Percentiles rank a stretch among this genome's conserved stretches.
Evolutionary conservation across 2,113 vertebrate genomes (phyloP).

Genomic region (Tursiops truncatus): DNA sequence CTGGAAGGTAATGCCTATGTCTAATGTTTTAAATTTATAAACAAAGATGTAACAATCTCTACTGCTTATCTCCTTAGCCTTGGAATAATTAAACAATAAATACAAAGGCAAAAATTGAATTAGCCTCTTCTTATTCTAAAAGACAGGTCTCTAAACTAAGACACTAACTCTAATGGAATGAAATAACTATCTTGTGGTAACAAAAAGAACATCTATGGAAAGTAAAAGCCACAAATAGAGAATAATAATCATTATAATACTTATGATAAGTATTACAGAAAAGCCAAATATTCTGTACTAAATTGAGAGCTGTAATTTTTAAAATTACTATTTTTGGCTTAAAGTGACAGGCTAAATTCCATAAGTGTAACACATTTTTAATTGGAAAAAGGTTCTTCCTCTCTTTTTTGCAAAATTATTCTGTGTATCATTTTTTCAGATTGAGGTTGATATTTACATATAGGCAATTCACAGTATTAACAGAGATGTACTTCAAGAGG

Average conservation of each 20-base stretch:
- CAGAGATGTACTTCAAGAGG: not conserved
- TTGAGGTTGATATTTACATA: not conserved
- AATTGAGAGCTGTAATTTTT: not conserved
- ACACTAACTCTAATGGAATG: not conserved
- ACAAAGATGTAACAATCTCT: not conserved
- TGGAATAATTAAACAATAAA: not conserved
- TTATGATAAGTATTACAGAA: not conserved
- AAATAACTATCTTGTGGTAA: not conserved
- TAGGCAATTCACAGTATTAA: not conserved
- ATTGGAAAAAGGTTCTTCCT: not conserved
- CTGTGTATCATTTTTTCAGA: not conserved
- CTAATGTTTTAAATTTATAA: conserved; percentile 4
- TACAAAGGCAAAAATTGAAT: not conserved
- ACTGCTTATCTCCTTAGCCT: not conserved
- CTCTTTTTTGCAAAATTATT: not conserved
- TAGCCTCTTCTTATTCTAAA: not conserved
- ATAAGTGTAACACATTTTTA: conserved; percentile 13
- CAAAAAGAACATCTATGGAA: not conserved
- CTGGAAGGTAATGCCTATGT: not conserved
- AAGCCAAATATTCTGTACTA: not conserved
- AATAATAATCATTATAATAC: not conserved
- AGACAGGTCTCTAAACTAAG: not conserved
- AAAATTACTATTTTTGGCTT: not conserved
- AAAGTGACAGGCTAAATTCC: not conserved
- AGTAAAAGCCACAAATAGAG: conserved; percentile 8